Evolutionary conservation across 2,113 vertebrate genomes (phyloP), one percentile per base, ranked within the genome.

Genomic region (Melanerpes formicivorus): DNA sequence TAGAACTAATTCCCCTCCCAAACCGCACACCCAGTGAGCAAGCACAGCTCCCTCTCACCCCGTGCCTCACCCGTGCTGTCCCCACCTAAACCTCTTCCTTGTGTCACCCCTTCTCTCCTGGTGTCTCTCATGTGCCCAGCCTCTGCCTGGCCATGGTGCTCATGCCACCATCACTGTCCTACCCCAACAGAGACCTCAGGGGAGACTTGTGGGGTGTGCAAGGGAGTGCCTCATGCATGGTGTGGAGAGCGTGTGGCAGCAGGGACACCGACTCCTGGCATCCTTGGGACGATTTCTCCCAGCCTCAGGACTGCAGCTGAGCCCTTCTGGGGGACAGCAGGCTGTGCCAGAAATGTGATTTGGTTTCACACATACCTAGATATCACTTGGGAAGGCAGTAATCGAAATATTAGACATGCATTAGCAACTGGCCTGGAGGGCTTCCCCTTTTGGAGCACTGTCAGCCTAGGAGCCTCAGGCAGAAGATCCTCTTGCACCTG

Each of bases 191-290:
- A 11, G 37, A 30, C 7, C 15, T 13, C 18, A 21, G 10, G 22
- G 72, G 19, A 34, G 3, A 26, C 18, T 1, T 2, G 15, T 3
- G 48, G 30, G 29, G 22, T 19, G 56, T 23, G 27, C 2, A 1
- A 70, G 26, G 15, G 34, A 55, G 27, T 1, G 3, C 27, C 64
- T 22, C 27, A 56, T 1, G 2, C 0, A 0, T 0, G 3, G 22
- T 26, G 27, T 22, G 59, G 34, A 9, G 22, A 29, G 18, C 0
- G 1, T 0, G 4, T n/a, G 64, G 80, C 55, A 77, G 74, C 12
- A 9, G 8, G 50, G 65, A 14, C 23, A 17, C 30, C 0, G 32
- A n/a, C 60, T 54, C 27, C 58, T 29, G 65, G 34, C 48, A 74
- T 25, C 14, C 8, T 32, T 32, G 3, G 62, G 18, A 65, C 44